Evolutionary conservation across 2,888 invertebrate genomes (phyloP), one percentile per base, ranked within the genome.

Genomic region (Idaea dimidiata): DNA sequence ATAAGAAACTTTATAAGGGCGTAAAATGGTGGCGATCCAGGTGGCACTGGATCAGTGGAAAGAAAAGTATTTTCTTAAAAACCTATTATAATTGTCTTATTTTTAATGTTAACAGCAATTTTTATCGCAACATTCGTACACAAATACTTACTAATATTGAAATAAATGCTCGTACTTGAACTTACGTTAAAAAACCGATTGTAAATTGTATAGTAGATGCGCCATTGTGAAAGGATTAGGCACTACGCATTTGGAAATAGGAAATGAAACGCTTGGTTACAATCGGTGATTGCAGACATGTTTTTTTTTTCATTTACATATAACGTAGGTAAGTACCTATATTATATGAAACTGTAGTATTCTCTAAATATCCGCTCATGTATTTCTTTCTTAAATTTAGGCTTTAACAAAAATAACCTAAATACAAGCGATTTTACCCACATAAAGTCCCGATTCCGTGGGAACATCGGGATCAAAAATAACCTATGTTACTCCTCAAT

Each of bases 161-260:
- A 43, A 43, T 43, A 7, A 14, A 43, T 43, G 7, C 43, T 43
- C 43, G 43, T 24, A 24, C 24, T 24, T 43, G 43, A n/a, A n/a
- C n/a, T n/a, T 43, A 43, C 14, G 43, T 43, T 43, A 43, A 33
- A 43, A 43, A 43, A 43, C 43, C 10, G 43, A 43, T 43, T 43
- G 43, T 43, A 43, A 43, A 43, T 43, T 4, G 43, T 43, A 43
- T 14, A 43, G 43, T 43, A 43, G 43, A 43, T 43, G 43, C 10
- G 14, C 14, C 43, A 43, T 43, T 43, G 43, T 43, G 43, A 43
- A 43, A 43, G 43, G 43, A 43, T n/a, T 43, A 43, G 43, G 43
- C 43, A 43, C 43, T 43, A 43, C 43, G 43, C 43, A 43, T 43
- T 43, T 43, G 43, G 43, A 43, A 43, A 43, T 43, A 43, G 43